phyloP scores from a whole-genome alignment of 2,888 invertebrate species.

The Uropetala carovei region DNA sequence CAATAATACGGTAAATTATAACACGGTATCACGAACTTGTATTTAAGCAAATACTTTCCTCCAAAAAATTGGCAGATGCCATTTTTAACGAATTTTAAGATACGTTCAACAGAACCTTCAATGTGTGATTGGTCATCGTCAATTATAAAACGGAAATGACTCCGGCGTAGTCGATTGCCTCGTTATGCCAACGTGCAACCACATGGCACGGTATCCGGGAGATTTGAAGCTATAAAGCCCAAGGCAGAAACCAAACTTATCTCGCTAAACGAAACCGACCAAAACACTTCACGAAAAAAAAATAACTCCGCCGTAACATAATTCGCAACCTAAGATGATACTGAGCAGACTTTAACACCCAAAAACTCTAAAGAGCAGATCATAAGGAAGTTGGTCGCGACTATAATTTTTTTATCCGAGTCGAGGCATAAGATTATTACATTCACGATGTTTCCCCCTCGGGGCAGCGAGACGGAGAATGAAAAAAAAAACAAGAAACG shows the following conservation, averaged over 20 bases:
- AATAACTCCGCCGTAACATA: neutral
- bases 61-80: too few species aligned
- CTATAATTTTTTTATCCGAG: neutral
- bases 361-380: neutral
- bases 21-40: too few species aligned
- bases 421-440: neutral
- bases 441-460: slow-evolving; percentile 22
- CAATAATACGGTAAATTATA: too few species aligned
- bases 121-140: too few species aligned
- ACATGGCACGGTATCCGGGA: neutral
- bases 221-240: neutral
- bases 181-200: neutral
- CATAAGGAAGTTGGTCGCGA: neutral
- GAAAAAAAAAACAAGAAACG: neutral
- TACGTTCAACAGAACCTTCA: too few species aligned
- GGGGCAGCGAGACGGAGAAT: neutral
- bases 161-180: neutral
- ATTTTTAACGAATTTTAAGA: too few species aligned
- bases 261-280: neutral
- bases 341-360: neutral
- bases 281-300: neutral
- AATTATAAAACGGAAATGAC: neutral
- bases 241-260: neutral
- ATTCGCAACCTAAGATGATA: neutral
- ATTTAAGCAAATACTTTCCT: too few species aligned